Percentiles rank a stretch among this genome's conserved stretches.
Evolutionary conservation across 2,113 vertebrate genomes (phyloP).

Genomic region (Gopherus evgoodei): DNA sequence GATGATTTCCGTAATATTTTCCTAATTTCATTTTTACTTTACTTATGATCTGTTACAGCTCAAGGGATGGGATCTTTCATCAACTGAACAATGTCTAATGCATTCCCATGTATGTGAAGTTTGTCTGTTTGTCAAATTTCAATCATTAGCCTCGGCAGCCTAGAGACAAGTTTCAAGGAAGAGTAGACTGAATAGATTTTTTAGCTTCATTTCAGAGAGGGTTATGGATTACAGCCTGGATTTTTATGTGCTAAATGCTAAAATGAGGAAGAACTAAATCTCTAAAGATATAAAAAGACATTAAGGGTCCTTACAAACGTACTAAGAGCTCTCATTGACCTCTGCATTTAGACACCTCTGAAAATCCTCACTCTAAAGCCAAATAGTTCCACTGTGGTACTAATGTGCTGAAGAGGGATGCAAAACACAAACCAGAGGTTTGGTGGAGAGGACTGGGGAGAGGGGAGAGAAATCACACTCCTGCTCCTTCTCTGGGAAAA

Average conservation of each 20-base stretch:
- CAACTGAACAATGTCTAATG: not conserved
- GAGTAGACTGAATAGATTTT: not conserved
- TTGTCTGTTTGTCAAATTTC: not conserved
- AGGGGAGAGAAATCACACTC: not conserved
- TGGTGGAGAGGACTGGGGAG: not conserved
- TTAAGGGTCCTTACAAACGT: not conserved
- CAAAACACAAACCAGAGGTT: not conserved
- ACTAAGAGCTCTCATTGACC: not conserved
- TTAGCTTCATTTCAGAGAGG: not conserved
- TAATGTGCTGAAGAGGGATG: not conserved
- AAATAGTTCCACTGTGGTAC: not conserved
- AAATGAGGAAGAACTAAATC: not conserved
- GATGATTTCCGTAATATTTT: not conserved
- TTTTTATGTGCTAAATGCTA: not conserved
- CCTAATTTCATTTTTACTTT: not conserved
- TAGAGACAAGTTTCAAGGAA: not conserved
- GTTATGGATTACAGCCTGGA: not conserved
- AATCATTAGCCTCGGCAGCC: not conserved
- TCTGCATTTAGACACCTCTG: not conserved
- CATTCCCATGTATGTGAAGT: not conserved
- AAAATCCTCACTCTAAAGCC: not conserved
- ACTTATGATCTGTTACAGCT: not conserved
- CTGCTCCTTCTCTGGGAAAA: not conserved
- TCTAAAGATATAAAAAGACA: not conserved
- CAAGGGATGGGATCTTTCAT: not conserved